Conservation (phyloP, 2,113 vertebrate genomes). For the Pseudorasbora parva region DNA sequence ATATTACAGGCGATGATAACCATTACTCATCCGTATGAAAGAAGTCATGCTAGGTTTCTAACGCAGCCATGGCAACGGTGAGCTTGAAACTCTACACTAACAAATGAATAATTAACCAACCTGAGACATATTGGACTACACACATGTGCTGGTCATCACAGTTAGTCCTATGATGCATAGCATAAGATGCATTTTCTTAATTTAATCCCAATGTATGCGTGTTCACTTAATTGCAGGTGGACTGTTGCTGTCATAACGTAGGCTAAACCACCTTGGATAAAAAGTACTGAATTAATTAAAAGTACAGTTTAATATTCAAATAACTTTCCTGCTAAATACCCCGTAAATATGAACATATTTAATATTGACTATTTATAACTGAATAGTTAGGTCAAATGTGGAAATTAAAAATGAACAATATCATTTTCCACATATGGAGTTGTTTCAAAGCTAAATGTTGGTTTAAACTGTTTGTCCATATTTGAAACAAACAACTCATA, state of each 20-base stretch:
- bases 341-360: background rate
- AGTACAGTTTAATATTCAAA: background rate
- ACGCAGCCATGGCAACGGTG: slow-evolving; percentile 32
- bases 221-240: background rate
- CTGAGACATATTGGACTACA: slow-evolving; percentile 45
- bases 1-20: background rate
- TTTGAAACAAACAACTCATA: too few relatives aligned
- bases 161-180: background rate
- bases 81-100: slow-evolving; percentile 39
- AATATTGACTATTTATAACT: background rate
- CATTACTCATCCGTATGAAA: slow-evolving; percentile 1
- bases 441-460: too few relatives aligned
- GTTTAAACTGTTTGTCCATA: too few relatives aligned
- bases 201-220: background rate
- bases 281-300: background rate
- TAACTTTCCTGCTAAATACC: background rate
- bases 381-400: background rate
- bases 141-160: slow-evolving; percentile 6
- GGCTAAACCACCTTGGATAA: background rate
- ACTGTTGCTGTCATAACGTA: too few relatives aligned
- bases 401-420: background rate
- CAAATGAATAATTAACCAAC: slow-evolving; percentile 49
- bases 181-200: background rate
- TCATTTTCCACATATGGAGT: background rate
- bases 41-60: slow-evolving; percentile 20